Evolutionary conservation across 2,797 vertebrate species (phyloP).

Genomic region (Sciurus carolinensis): DNA sequence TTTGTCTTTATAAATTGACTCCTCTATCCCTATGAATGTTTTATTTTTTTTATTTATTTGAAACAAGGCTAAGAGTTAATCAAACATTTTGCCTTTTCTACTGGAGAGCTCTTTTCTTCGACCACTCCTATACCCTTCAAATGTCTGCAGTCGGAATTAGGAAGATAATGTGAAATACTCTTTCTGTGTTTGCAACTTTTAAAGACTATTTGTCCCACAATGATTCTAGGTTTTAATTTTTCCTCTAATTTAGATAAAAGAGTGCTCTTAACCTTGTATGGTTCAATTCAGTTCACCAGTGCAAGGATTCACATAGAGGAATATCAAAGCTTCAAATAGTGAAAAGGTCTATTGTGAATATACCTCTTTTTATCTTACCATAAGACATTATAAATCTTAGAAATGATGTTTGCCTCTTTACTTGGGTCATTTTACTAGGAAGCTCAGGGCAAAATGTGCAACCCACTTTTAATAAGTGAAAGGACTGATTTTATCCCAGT

Average conservation of each 20-base stretch:
- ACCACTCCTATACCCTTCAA: background rate
- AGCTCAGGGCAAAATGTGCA: background rate
- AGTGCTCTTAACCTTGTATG: background rate
- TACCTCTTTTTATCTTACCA: background rate
- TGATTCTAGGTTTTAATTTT: constrained; percentile 43
- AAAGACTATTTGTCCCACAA: constrained; percentile 1
- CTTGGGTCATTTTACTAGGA: background rate
- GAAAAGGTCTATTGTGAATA: background rate
- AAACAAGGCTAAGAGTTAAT: background rate
- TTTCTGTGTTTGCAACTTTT: background rate
- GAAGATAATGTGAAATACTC: background rate
- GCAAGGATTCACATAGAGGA: background rate
- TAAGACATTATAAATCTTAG: constrained; percentile 11
- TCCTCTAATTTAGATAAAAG: constrained; percentile 12
- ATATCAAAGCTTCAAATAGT: background rate
- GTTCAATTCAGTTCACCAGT: background rate
- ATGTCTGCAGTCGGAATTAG: background rate
- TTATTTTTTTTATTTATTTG: background rate
- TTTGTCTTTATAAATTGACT: background rate
- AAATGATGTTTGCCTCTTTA: background rate
- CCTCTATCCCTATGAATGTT: background rate
- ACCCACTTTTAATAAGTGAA: background rate
- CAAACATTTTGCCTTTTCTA: background rate
- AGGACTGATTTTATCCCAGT: background rate
- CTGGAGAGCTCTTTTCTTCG: background rate